These are phyloP conservation scores for Rhea pennata DNA, from an alignment of 2,113 vertebrate species.

Conservation along the genomic window DNA sequence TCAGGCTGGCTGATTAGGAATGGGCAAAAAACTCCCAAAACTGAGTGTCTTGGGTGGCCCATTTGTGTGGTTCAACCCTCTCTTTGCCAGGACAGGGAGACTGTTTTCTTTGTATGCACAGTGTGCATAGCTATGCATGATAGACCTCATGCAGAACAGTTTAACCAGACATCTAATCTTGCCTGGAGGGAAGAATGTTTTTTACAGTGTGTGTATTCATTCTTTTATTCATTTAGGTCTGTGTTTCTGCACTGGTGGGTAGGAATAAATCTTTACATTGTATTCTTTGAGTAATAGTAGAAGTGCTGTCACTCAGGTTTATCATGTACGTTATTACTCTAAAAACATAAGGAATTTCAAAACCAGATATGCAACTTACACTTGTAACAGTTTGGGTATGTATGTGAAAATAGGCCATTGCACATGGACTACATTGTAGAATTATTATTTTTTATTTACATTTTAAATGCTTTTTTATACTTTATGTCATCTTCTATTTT, in stretches of 20 bases:
- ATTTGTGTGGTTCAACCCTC: background rate
- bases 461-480: background rate
- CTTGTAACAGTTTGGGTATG: background rate
- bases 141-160: background rate
- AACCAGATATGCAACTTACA: background rate
- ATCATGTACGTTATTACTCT: background rate
- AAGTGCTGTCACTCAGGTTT: background rate
- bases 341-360: slow-evolving; percentile 9
- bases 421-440: background rate
- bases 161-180: slow-evolving; percentile 18
- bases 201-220: slow-evolving; percentile 5
- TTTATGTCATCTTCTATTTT: background rate
- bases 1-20: background rate
- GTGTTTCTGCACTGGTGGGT: slow-evolving; percentile 28
- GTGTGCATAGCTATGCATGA: background rate
- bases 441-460: background rate
- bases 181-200: slow-evolving; percentile 34
- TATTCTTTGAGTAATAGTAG: background rate
- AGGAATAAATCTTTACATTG: slow-evolving; percentile 46
- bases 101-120: background rate
- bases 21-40: background rate
- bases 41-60: background rate
- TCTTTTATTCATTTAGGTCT: slow-evolving; percentile 41
- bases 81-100: background rate
- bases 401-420: background rate